These are phyloP conservation scores for Trematocara macrostoma DNA, from an alignment of 2,113 vertebrate genomes.

Conservation along the genomic window DNA sequence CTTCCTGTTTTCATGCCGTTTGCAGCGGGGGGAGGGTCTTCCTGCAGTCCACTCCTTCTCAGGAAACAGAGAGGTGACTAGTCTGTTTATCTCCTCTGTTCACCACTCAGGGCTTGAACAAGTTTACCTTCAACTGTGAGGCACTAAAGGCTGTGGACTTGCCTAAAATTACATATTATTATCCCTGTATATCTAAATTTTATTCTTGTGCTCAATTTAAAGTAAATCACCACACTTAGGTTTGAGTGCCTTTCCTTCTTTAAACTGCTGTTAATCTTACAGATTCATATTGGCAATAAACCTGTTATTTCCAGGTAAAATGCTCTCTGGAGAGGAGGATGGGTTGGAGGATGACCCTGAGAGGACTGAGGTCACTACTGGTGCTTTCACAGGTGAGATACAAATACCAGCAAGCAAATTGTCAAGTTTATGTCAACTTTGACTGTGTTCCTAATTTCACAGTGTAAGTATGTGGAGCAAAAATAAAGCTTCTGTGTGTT, in stretches of 20 bases:
- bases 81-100: constrained; percentile 29
- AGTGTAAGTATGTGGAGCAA: not conserved
- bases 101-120: not conserved
- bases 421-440: not conserved
- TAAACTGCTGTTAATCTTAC: not conserved
- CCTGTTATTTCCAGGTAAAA: constrained; percentile 76
- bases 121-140: not conserved
- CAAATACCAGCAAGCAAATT: not conserved
- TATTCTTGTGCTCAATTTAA: not conserved
- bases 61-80: constrained; percentile 97
- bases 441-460: not conserved
- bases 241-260: not conserved
- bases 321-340: constrained; percentile 87
- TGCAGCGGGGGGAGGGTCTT: constrained; percentile 91
- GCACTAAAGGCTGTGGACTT: not conserved
- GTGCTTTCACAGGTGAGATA: constrained; percentile 81
- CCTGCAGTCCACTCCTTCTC: constrained; percentile 91
- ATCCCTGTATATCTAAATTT: not conserved
- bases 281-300: not conserved
- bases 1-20: constrained; percentile 81
- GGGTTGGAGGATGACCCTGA: constrained; percentile 89
- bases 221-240: not conserved
- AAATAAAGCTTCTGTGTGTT: not conserved
- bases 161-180: not conserved
- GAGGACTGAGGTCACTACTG: constrained; percentile 78